These are phyloP conservation scores for Leptopilina drosophilae DNA, from an alignment of 2,888 invertebrate genomes.

Conservation along the genomic window DNA sequence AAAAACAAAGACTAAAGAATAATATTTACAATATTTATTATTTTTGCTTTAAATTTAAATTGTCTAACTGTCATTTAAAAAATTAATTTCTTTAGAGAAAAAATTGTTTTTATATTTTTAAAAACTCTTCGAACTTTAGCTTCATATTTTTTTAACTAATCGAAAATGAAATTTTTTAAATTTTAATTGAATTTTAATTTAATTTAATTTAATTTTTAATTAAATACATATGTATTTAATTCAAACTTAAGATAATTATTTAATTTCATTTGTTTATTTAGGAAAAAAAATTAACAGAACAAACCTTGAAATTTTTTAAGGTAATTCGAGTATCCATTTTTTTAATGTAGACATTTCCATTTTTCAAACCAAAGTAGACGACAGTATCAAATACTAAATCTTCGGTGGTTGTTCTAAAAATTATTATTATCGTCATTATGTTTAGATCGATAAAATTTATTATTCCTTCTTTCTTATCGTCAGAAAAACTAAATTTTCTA, in stretches of 20 bases:
- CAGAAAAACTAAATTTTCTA: background rate
- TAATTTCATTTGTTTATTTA: background rate
- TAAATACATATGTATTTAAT: background rate
- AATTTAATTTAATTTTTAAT: too few species aligned
- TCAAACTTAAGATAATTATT: background rate
- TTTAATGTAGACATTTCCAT: background rate
- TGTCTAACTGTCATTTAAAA: too few species aligned
- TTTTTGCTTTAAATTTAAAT: too few species aligned
- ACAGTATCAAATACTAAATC: background rate
- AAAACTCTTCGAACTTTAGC: too few species aligned
- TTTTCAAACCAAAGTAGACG: background rate
- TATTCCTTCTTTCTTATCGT: background rate
- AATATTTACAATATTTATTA: too few species aligned
- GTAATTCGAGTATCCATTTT: constrained; percentile 5
- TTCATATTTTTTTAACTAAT: too few species aligned
- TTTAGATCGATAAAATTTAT: background rate
- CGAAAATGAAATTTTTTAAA: background rate
- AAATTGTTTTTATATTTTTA: background rate
- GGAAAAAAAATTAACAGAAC: background rate
- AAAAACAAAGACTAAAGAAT: too few species aligned
- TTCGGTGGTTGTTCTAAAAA: background rate
- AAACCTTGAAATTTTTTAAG: constrained; percentile 7
- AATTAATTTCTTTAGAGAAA: too few species aligned
- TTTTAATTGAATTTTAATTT: too few species aligned
- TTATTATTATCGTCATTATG: background rate